A percentile compares a stretch with the other conserved stretches of the same genome.
Conservation (phyloP, 2,113 vertebrate species). For the Accipiter virgatus region DNA sequence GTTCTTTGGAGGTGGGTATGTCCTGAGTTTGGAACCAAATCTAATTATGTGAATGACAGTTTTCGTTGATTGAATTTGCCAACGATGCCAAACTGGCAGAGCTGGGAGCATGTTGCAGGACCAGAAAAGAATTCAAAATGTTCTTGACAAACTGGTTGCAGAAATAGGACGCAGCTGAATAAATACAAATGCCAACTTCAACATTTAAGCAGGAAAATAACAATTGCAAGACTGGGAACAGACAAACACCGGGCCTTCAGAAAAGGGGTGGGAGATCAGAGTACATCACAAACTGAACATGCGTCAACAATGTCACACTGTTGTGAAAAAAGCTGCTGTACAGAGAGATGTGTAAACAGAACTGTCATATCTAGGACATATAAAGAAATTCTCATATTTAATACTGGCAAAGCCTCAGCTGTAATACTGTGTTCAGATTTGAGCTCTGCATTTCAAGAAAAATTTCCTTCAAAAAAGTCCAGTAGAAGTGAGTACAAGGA, state of each 20-base stretch:
- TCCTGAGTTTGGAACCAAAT: background rate
- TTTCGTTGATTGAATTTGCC: background rate
- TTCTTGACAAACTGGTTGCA: background rate
- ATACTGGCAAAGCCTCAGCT: background rate
- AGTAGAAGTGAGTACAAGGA: background rate
- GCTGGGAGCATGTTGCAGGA: background rate
- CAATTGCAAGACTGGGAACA: background rate
- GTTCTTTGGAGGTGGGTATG: background rate
- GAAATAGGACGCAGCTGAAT: background rate
- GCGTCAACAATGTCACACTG: background rate
- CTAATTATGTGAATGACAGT: background rate
- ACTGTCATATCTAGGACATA: conserved; percentile 35
- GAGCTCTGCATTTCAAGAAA: background rate
- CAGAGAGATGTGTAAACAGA: background rate
- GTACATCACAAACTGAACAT: background rate
- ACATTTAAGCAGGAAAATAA: background rate
- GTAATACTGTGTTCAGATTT: background rate
- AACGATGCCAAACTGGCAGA: background rate
- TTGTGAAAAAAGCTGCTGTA: background rate
- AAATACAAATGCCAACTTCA: background rate
- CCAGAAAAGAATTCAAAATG: background rate
- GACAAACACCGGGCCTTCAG: background rate
- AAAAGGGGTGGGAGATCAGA: background rate
- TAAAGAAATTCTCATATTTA: background rate
- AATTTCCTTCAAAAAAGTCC: background rate